Conservation (phyloP, 2,797 vertebrate genomes). For the Rhynchonycteris naso region DNA sequence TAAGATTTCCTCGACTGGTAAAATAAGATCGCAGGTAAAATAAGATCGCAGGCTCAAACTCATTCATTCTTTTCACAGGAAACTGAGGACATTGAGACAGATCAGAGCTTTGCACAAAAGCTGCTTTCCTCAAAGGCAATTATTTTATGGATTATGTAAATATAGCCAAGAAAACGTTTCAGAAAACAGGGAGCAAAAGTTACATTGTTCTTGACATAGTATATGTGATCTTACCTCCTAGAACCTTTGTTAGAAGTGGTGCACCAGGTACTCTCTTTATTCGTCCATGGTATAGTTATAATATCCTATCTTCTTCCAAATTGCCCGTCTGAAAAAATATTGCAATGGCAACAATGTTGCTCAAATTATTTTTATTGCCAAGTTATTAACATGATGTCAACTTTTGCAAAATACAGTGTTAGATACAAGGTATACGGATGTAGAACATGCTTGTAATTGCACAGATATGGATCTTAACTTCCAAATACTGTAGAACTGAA, state of each 20-base stretch:
- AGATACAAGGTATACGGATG: neutral
- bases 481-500: neutral
- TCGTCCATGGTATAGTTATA: neutral
- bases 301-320: neutral
- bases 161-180: neutral
- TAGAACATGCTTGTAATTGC: neutral
- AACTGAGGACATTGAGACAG: neutral
- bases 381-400: neutral
- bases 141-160: neutral
- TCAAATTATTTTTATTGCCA: neutral
- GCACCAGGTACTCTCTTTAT: neutral
- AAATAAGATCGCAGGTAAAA: slow-evolving; percentile 7
- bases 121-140: neutral
- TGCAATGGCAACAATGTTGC: neutral
- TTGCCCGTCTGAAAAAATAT: neutral
- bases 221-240: neutral
- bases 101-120: neutral
- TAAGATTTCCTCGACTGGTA: slow-evolving; percentile 40
- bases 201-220: neutral
- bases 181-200: neutral
- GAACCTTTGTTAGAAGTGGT: neutral
- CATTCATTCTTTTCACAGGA: slow-evolving; percentile 21
- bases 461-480: neutral
- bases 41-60: neutral
- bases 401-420: neutral